phyloP scores from a whole-genome alignment of 92 coral and sea anemone species.

The Muricea muricata region DNA sequence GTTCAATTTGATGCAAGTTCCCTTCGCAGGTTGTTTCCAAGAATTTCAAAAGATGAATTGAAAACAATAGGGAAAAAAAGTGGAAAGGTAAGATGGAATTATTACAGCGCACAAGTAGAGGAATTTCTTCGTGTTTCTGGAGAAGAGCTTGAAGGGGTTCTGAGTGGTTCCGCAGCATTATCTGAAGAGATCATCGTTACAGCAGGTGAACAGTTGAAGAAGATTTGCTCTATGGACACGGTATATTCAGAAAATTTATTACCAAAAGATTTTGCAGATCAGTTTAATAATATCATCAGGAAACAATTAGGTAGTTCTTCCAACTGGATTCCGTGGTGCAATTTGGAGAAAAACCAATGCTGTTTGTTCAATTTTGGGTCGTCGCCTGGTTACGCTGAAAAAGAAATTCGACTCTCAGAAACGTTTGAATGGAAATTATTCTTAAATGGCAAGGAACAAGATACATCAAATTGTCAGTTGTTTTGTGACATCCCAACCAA shows the following conservation, averaged over 20 bases:
- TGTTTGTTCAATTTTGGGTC: background rate
- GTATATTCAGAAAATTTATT: background rate
- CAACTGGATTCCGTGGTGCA: background rate
- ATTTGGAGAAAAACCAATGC: background rate
- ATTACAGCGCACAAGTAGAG: background rate
- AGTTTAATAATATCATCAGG: background rate
- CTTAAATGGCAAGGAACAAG: background rate
- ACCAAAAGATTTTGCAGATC: background rate
- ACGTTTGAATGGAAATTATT: background rate
- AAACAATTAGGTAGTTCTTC: background rate
- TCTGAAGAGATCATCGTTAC: background rate
- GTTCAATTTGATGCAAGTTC: background rate
- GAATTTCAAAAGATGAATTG: conserved; percentile 1
- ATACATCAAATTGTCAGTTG: background rate
- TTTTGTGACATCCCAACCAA: background rate
- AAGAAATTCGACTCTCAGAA: background rate
- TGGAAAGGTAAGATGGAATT: background rate
- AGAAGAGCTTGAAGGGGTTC: background rate
- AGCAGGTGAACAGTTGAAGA: background rate
- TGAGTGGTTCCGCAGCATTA: background rate
- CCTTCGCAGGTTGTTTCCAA: background rate
- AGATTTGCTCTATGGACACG: background rate
- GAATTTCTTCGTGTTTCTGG: background rate
- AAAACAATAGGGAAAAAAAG: background rate
- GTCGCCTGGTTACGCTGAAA: conserved; percentile 1